Evolutionary conservation across 2,113 vertebrate genomes (phyloP).

Genomic region (Chlorodrepanis virens): DNA sequence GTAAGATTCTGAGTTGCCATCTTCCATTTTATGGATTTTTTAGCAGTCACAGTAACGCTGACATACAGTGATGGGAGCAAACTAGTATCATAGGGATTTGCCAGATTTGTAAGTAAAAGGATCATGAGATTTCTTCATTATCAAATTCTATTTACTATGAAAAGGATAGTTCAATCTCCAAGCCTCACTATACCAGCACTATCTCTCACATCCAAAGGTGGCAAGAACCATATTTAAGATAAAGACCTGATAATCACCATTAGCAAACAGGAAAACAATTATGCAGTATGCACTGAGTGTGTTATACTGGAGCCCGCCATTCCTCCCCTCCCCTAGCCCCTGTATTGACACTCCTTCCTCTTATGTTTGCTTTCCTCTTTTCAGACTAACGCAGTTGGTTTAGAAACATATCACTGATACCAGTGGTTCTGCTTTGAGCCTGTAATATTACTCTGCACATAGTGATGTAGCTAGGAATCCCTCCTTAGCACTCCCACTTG

Average conservation of each 20-base stretch:
- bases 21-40: background rate
- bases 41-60: background rate
- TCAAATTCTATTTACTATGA: background rate
- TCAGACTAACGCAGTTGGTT: background rate
- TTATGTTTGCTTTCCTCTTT: slow-evolving; percentile 35
- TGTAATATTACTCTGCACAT: slow-evolving; percentile 13
- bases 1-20: background rate
- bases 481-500: background rate
- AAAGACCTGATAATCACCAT: background rate
- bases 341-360: slow-evolving; percentile 39
- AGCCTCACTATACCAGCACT: background rate
- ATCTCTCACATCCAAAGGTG: background rate
- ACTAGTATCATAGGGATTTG: background rate
- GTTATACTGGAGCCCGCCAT: background rate
- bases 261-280: slow-evolving; percentile 40
- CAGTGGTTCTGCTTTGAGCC: background rate
- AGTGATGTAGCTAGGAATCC: slow-evolving; percentile 38
- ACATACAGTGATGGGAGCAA: background rate
- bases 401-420: background rate
- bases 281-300: background rate
- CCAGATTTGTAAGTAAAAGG: background rate
- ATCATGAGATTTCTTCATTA: background rate
- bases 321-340: background rate
- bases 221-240: slow-evolving; percentile 38
- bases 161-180: background rate